A percentile compares a stretch with the other conserved stretches of the same genome.
Conservation (phyloP, 35 echinoderm and acorn worm species). For the Anneissia japonica region DNA sequence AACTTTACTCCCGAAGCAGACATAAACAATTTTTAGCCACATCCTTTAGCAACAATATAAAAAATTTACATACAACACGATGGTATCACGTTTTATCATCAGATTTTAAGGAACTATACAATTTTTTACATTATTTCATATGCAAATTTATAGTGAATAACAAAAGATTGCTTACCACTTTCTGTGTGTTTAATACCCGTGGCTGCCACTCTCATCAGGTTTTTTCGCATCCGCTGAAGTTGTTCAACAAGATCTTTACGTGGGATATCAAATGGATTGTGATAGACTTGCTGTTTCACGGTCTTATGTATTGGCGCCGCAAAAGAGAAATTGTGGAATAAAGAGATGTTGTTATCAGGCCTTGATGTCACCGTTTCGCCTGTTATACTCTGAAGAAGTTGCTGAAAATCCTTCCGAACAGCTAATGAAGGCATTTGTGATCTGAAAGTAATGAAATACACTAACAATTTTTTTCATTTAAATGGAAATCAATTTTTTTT, state of each 20-base stretch:
- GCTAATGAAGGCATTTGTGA: conserved; percentile 89
- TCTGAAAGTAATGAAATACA: conserved; percentile 13
- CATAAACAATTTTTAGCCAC: too few species aligned
- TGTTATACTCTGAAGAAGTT: conserved; percentile 78
- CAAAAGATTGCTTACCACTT: not conserved
- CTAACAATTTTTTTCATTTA: too few species aligned
- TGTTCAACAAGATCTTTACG: conserved; percentile 81
- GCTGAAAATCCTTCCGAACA: conserved; percentile 81
- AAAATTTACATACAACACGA: too few species aligned
- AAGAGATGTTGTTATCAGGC: conserved; percentile 73
- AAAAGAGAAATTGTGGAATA: conserved; percentile 77
- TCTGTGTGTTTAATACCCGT: not conserved
- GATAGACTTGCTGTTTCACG: conserved; percentile 72
- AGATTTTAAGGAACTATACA: too few species aligned
- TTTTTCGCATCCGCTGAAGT: conserved; percentile 76
- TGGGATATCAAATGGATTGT: conserved; percentile 95
- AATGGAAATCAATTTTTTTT: too few species aligned
- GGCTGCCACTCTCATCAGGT: conserved; percentile 58
- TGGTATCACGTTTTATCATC: too few species aligned
- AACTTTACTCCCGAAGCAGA: too few species aligned
- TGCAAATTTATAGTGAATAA: too few species aligned
- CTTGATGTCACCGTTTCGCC: conserved; percentile 79
- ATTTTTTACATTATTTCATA: too few species aligned
- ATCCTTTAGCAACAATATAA: too few species aligned
- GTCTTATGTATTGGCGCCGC: conserved; percentile 48